phyloP scores from a whole-genome alignment of 92 coral and sea anemone species.

The Montipora capitata region DNA sequence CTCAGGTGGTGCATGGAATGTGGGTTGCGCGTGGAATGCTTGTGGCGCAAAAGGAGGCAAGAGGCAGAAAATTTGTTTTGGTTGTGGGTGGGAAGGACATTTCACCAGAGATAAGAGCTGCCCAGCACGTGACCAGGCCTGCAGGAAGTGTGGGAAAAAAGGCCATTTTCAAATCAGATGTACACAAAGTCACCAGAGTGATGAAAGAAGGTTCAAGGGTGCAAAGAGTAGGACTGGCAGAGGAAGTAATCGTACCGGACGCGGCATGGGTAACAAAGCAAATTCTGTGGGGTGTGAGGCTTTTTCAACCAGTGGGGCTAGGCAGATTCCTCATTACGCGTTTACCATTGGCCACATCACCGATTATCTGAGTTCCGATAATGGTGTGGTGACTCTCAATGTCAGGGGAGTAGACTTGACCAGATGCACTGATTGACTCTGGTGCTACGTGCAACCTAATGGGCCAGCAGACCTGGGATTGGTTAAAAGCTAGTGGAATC shows the following conservation, averaged over 20 bases:
- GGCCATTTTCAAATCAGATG: constrained; percentile 26
- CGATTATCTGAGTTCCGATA: neutral
- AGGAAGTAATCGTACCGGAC: neutral
- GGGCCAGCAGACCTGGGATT: constrained; percentile 15
- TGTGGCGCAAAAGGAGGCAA: neutral
- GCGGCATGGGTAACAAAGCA: neutral
- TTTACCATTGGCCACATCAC: neutral
- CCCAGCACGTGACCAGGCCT: neutral
- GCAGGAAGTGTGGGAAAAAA: constrained; percentile 18
- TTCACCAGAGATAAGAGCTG: constrained; percentile 26
- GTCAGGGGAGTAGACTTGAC: constrained; percentile 10
- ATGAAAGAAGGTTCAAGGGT: neutral
- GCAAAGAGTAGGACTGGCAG: too few species aligned
- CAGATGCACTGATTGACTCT: constrained; percentile 7
- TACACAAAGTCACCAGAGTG: constrained; percentile 4
- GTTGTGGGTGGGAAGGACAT: constrained; percentile 48
- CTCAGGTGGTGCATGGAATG: neutral
- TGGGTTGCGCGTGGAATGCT: neutral
- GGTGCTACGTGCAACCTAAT: constrained; percentile 6
- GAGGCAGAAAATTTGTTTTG: constrained; percentile 16
- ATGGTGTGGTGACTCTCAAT: neutral
- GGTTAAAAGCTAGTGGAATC: too few species aligned
- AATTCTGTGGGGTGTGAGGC: neutral
- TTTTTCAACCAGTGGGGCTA: neutral
- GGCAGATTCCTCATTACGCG: constrained; percentile 6